Evolutionary conservation across 2,113 vertebrate species (phyloP), one percentile per base, ranked within the genome.

Genomic region (Melanerpes formicivorus): DNA sequence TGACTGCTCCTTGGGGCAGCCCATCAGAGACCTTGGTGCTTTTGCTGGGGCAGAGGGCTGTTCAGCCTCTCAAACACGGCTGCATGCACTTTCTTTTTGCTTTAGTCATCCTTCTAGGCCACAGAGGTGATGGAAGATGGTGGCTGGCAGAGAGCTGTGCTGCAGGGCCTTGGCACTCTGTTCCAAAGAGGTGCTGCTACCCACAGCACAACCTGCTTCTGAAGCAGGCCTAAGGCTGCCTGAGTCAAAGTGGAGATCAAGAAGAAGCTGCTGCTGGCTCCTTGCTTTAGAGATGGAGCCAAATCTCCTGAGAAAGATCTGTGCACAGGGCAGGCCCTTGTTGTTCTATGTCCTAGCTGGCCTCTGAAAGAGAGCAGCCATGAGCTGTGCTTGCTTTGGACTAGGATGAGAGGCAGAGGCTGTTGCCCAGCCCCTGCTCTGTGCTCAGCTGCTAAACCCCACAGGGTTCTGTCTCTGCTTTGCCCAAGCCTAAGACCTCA

Each of bases 31-130:
- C 23, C 34, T 50, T 60, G 42, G 29, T 72, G 6, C 18, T 66
- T 72, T 63, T 30, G 27, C 34, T 54, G 65, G 44, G 56, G 8
- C 16, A 34, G 44, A 34, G 30, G 6, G 3, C 40, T 88, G 18
- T 40, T 88, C 30, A 66, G 52, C n/a, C 14, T 79, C 72, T 94
- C 2, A 0, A 25, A 48, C 11, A 1, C 6, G 30, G 63, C 72
- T 91, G 55, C 29, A 10, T 62, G 55, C 54, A 32, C 22, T 86
- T 77, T 95, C 52, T 95, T n/a, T 93, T 76, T 92, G 66, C 52
- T 93, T 84, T 66, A 92, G 90, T 69, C 70, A 78, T 72, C 69
- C 42, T 32, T 91, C 66, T 78, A 83, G 87, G 55, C 65, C 81
- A 18, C 11, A 3, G 77, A 90, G 80, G 72, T 77, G 80, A 69